Base-by-base conservation (phyloP, 2,113 vertebrate genomes). In the Hydrochoerus hydrochaeris region DNA sequence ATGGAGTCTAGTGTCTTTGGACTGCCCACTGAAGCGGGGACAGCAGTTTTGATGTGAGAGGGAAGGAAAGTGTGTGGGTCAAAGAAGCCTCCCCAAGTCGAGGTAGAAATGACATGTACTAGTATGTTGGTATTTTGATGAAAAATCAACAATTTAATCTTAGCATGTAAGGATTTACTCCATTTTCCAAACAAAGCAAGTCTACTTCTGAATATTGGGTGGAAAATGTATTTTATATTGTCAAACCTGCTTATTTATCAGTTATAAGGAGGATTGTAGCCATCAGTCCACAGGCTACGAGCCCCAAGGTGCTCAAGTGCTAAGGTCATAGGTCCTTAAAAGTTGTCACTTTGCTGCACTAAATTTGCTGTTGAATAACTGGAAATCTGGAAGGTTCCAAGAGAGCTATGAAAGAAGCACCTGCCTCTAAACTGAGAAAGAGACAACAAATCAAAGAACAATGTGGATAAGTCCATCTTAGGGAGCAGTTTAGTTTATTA, bases 51-150 rank as follows among this genome's bases (percentile, higher is more conserved):
- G 69, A 41, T 41, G n/a, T 0, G 1, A 30, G 3, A 30, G 1
- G 6, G 1, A 46, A 35, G 7, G 32, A 1, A 58, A 6, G 7
- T 4, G 0, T 38, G 12, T 13, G 57, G 81, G 35, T 28, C n/a
- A 32, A 7, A 17, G 63, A 83, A 19, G 44, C 10, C 52, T 54
- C 71, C 49, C 60, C 44, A 32, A 12, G 5, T 20, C 20, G 22
- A 17, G 10, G 60, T 24, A 22, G 24, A 87, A 87, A 46, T 62
- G 58, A 54, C 4, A 5, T 0, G 17, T 11, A 11, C 13, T n/a
- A 14, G 2, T 3, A 63, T 7, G 8, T 10, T 32, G 35, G 57
- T 60, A 8, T 35, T 87, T 24, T 19, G 44, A 16, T 24, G 52
- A 58, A 60, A 22, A 35, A 75, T 22, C 41, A 63, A 11, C 7